Evolutionary conservation across 2,797 vertebrate species (phyloP).

Genomic region (Sarcoramphus papa): DNA sequence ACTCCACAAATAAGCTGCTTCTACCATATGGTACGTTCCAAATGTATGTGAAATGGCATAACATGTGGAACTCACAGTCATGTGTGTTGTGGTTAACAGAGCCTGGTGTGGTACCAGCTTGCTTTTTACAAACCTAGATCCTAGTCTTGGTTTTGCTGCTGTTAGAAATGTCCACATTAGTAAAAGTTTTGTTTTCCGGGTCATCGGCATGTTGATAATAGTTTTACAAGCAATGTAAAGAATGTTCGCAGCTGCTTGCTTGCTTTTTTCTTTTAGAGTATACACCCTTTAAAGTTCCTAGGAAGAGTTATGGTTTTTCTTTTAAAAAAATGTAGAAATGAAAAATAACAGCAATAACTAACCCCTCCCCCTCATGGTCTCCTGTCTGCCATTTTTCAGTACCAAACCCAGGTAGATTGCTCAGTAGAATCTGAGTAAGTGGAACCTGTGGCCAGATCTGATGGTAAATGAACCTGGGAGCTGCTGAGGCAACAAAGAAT

Average conservation of each 20-base stretch:
- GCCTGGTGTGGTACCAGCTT: neutral
- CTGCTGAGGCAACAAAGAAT: neutral
- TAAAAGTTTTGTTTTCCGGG: neutral
- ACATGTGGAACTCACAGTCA: neutral
- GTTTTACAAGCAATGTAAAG: neutral
- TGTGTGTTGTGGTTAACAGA: neutral
- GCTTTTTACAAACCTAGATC: neutral
- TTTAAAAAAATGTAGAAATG: neutral
- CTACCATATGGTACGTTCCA: neutral
- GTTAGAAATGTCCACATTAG: neutral
- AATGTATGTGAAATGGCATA: neutral
- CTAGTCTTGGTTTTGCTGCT: neutral
- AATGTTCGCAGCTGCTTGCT: neutral
- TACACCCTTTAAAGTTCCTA: neutral
- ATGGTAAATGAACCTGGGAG: neutral
- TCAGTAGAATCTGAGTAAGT: neutral
- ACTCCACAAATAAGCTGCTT: neutral
- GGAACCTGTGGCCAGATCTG: neutral
- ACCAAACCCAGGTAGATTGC: neutral
- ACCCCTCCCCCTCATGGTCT: fast-evolving
- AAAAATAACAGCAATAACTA: neutral
- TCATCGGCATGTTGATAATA: neutral
- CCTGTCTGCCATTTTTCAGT: neutral
- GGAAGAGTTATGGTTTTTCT: neutral
- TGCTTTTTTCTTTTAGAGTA: neutral